Evolutionary conservation across 2,797 vertebrate genomes (phyloP).

Genomic region (Falco novaeseelandiae): DNA sequence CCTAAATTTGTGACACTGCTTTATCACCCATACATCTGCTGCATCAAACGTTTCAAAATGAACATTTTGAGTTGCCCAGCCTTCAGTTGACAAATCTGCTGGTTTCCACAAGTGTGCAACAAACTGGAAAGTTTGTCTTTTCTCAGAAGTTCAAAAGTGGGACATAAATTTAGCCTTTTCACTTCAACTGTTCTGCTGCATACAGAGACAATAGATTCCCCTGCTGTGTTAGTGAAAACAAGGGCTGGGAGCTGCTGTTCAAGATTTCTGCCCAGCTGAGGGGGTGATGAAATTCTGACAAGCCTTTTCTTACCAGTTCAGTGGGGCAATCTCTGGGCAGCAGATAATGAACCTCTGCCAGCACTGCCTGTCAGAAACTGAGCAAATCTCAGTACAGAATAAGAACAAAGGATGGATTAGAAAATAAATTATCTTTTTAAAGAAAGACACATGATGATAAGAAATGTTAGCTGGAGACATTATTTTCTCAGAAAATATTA

Average conservation of each 20-base stretch:
- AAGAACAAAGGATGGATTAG: background rate
- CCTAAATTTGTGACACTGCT: background rate
- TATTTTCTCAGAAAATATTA: background rate
- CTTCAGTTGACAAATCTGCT: background rate
- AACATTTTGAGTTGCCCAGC: background rate
- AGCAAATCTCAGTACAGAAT: background rate
- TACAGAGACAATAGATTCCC: background rate
- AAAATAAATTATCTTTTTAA: background rate
- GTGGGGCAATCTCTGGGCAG: background rate
- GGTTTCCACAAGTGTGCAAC: background rate
- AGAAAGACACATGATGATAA: background rate
- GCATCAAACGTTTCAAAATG: background rate
- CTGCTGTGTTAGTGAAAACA: background rate
- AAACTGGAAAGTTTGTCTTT: background rate
- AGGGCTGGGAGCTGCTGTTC: background rate
- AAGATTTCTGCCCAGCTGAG: background rate
- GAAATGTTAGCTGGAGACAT: background rate
- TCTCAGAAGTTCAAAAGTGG: background rate
- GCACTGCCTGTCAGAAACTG: background rate
- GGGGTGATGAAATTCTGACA: background rate
- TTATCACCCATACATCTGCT: background rate
- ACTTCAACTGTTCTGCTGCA: background rate
- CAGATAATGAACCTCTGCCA: background rate
- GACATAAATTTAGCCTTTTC: background rate
- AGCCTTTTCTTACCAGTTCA: background rate